Base-by-base conservation (phyloP, 1,140 invertebrate genomes). In the Lithobius niger region DNA sequence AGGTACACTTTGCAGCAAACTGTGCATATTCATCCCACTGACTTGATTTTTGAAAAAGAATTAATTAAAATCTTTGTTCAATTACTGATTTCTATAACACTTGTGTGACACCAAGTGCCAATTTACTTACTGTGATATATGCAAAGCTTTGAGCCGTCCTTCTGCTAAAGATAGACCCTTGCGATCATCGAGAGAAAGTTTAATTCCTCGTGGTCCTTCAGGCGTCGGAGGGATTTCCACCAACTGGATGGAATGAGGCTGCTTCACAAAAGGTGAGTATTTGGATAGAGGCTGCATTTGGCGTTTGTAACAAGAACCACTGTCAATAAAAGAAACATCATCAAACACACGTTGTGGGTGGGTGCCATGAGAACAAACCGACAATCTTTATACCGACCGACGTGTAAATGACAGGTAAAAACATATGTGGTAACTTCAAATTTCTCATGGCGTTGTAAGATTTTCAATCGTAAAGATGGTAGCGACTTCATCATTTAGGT, bases 241-340 rank as follows among this genome's bases (percentile, higher is more conserved):
- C 28, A 89, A 69, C 54, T 84, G 77, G 56, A 88, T 88, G 28
- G 83, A 86, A 66, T 88, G 85, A 54, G 82, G 81, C 55, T 71
- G 70, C 21, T 61, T 62, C 69, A 73, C 69, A 13, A 76, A 69
- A 3, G 57, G 57, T n/a, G 64, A 63, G 19, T 75, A 77, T 64
- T 73, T 76, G 57, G 70, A 74, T 27, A 82, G 68, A 1, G 81
- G 79, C 57, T 81, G 74, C 74, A 79, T 78, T 56, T 79, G 76
- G 25, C 75, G 68, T 55, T 77, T 77, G 67, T 82, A 83, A 64
- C 81, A 83, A 49, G 67, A 69, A 22, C 79, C 80, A 67, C 81
- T 79, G 43, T 15, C 64, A 59, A 62, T 63, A 45, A 57, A 16
- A 51, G 21, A 54, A 36, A 51, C 44, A 27, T 6, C 13, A 47